Conservation (phyloP, 2,113 vertebrate species). For the Thunnus maccoyii region DNA sequence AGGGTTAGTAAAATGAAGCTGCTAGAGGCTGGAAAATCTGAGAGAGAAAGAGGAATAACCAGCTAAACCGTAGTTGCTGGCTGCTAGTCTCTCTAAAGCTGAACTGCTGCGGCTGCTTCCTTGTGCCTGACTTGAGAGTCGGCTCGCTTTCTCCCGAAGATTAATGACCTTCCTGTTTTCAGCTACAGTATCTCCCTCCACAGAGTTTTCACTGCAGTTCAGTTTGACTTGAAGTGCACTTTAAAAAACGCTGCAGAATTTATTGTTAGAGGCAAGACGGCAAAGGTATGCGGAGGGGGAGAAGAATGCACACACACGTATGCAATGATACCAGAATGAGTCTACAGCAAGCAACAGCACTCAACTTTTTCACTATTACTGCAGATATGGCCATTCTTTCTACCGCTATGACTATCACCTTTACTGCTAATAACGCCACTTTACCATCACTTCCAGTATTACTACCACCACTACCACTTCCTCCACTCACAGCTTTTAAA, state of each 20-base stretch:
- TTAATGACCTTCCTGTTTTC: slow-evolving; percentile 79
- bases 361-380: background rate
- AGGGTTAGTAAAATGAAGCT: slow-evolving; percentile 16
- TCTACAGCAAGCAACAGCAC: too few species aligned
- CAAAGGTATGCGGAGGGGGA: background rate
- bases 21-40: background rate
- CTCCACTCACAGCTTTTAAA: background rate
- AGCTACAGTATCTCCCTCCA: slow-evolving; percentile 57
- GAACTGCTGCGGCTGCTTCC: slow-evolving; percentile 49
- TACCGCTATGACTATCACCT: slow-evolving; percentile 10
- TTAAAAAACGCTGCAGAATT: slow-evolving; percentile 43
- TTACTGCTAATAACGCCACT: background rate
- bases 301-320: background rate
- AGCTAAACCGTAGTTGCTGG: slow-evolving; percentile 25
- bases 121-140: slow-evolving; percentile 60
- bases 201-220: slow-evolving; percentile 46
- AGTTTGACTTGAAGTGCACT: slow-evolving; percentile 43
- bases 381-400: background rate
- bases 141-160: slow-evolving; percentile 63
- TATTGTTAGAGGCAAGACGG: slow-evolving; percentile 32
- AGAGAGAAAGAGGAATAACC: slow-evolving; percentile 44
- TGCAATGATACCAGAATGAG: background rate
- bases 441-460: slow-evolving; percentile 25
- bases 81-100: slow-evolving; percentile 35
- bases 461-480: background rate